Conservation (phyloP, 2,888 invertebrate genomes). For the Iphiclides podalirius region DNA sequence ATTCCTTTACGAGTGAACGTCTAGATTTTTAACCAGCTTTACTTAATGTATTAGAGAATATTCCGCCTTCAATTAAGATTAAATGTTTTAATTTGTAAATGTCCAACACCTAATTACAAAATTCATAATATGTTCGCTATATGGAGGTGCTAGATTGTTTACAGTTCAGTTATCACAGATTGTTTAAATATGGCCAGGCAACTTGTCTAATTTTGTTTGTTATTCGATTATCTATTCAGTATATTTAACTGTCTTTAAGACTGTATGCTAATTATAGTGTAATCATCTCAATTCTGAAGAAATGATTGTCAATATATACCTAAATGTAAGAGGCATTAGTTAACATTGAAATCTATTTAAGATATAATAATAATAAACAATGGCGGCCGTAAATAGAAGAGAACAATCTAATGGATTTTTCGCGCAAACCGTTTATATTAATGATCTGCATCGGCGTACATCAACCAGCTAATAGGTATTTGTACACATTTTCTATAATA, state of each 20-base stretch:
- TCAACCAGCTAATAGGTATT: slow-evolving; percentile 64
- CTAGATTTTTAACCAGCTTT: background rate
- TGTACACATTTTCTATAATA: slow-evolving; percentile 73
- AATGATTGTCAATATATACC: slow-evolving; percentile 16
- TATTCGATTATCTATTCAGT: slow-evolving; percentile 31
- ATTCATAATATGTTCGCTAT: slow-evolving; percentile 8
- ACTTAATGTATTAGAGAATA: background rate
- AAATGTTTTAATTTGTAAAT: slow-evolving; percentile 8
- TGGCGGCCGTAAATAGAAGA: slow-evolving; percentile 27
- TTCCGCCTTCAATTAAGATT: slow-evolving; percentile 13
- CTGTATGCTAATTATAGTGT: slow-evolving; percentile 41
- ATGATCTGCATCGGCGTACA: slow-evolving; percentile 49
- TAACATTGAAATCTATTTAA: slow-evolving; percentile 21
- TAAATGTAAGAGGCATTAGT: slow-evolving; percentile 6
- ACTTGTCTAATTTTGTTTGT: slow-evolving; percentile 7
- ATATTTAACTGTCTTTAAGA: slow-evolving; percentile 51
- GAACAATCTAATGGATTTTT: too few species aligned
- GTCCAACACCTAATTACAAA: background rate
- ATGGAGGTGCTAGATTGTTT: slow-evolving; percentile 12
- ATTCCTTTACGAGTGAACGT: slow-evolving; percentile 14
- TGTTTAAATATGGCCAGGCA: slow-evolving; percentile 2
- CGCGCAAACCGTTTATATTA: slow-evolving; percentile 29
- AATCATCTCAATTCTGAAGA: slow-evolving; percentile 28
- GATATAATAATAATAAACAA: slow-evolving; percentile 21
- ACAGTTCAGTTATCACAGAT: background rate